Evolutionary conservation across 1,140 invertebrate genomes (phyloP).

Genomic region (Aphidius gifuensis): DNA sequence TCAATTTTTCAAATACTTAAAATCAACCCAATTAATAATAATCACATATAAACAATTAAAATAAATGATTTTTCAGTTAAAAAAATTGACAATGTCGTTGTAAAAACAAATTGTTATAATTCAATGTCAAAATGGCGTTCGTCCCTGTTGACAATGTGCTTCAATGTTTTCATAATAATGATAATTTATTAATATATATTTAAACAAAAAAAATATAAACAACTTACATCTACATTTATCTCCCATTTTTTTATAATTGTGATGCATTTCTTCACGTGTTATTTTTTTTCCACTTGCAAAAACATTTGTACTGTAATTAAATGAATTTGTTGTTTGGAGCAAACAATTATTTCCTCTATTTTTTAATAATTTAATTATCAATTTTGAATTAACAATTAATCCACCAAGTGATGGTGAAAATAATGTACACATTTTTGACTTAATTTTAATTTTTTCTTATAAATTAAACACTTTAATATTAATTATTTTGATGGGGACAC

Average conservation of each 20-base stretch:
- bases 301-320: constrained; percentile 2
- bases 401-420: not conserved
- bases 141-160: constrained; percentile 11
- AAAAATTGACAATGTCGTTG: too few relatives aligned
- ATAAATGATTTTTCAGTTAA: too few relatives aligned
- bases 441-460: too few relatives aligned
- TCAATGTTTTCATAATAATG: not conserved
- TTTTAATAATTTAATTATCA: constrained; percentile 6
- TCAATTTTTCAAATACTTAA: too few relatives aligned
- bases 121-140: constrained; percentile 6
- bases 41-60: too few relatives aligned
- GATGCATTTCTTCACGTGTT: constrained; percentile 41
- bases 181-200: not conserved
- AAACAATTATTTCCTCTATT: not conserved
- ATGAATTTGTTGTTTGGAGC: not conserved
- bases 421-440: not conserved
- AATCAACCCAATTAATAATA: too few relatives aligned
- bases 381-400: not conserved
- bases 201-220: not conserved
- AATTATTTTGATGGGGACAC: too few relatives aligned
- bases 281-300: constrained; percentile 26
- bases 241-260: constrained; percentile 42
- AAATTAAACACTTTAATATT: too few relatives aligned
- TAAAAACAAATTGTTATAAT: too few relatives aligned
- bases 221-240: constrained; percentile 52